Evolutionary conservation across 2,797 vertebrate genomes (phyloP).

Genomic region (Rhinoraja longicauda): DNA sequence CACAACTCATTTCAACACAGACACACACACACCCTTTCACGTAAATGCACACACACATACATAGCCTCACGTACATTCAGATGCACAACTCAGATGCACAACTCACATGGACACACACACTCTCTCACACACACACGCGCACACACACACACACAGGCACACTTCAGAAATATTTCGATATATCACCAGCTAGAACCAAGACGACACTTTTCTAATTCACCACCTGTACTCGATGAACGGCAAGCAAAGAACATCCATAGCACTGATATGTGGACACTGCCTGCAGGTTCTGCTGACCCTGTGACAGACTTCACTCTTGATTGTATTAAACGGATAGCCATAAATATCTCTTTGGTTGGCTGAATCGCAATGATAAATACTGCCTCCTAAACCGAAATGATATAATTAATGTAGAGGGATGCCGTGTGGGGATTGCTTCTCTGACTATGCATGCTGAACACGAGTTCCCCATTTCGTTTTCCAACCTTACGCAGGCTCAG

Average conservation of each 20-base stretch:
- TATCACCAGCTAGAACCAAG: not conserved
- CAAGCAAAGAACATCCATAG: not conserved
- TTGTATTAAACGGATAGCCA: not conserved
- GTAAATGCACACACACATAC: not conserved
- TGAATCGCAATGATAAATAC: not conserved
- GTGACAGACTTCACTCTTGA: not conserved
- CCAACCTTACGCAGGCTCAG: not conserved
- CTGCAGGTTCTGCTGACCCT: not conserved
- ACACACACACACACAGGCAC: not conserved
- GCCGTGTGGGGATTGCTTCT: no score
- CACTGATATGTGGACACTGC: not conserved
- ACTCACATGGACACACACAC: not conserved
- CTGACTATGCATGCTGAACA: not conserved
- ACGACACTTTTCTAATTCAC: not conserved
- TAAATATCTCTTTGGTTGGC: not conserved
- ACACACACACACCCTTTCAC: not conserved
- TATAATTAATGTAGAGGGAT: not conserved
- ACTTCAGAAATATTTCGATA: not conserved
- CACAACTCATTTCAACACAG: not conserved
- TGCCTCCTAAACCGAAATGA: not conserved
- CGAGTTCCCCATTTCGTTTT: not conserved
- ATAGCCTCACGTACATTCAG: not conserved
- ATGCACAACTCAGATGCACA: not conserved
- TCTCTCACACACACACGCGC: not conserved
- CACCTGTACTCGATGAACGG: not conserved